Evolutionary conservation across 2,797 vertebrate genomes (phyloP), one percentile per base, ranked within the genome.

Genomic region (Takifugu rubripes): DNA sequence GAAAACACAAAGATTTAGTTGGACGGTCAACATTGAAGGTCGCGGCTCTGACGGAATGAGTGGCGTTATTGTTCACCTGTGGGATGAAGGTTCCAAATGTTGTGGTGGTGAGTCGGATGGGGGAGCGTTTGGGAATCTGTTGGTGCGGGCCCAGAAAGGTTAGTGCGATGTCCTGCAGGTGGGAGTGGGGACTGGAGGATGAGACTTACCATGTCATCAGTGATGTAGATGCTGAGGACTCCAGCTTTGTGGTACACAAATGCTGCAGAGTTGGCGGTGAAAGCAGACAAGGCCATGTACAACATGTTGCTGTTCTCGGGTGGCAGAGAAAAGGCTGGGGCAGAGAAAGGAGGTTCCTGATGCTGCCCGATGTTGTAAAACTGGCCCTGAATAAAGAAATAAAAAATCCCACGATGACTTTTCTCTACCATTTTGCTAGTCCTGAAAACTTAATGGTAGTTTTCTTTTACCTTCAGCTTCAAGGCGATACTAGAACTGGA

Each of bases 221-320:
- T 93, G 67, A 94, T 59, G 25, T 78, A 82, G 66, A 92, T 61
- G 29, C 85, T 86, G 56, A 94, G 89, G 25, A 66, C 84, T 24
- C 92, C 90, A 0, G 90, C 89, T 21, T 36, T 88, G 74, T 90
- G 88, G 80, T 94, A 93, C 33, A 93, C 91, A 15, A 94, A 92
- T 21, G 84, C 91, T 17, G 93, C 94, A 6, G 93, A 92, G 56
- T 91, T 90, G 56, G 83, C 52, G 33, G 92, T 91, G 66, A 92
- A 95, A 67, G 79, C 78, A 0, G 93, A 94, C 25, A 96, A 6
- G 21, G 91, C 92, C 0, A 94, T 58, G 76, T 93, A 92, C 27
- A 95, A 40, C 91, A 95, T 94, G 49, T 84, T 90, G 70, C 79
- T 84, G 29, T 14, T 46, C 62, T 85, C 62, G 1, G 85, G 64